phyloP scores from a whole-genome alignment of 2,888 invertebrate species.

The Oscheius sp. region DNA sequence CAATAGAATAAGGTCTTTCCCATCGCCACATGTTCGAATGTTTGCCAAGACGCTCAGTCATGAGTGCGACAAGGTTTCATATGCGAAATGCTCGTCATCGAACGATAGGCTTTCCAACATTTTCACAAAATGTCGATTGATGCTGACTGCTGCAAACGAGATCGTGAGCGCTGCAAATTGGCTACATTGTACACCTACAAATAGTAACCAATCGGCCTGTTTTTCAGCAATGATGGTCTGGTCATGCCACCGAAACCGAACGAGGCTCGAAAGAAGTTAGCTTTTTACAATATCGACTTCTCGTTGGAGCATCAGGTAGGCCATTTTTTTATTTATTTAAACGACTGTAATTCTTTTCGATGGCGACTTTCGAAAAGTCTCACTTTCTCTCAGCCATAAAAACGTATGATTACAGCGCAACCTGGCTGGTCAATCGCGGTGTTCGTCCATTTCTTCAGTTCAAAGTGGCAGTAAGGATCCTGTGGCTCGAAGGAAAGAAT shows the following conservation, averaged over 20 bases:
- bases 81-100: too few relatives aligned
- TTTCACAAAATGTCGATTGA: too few relatives aligned
- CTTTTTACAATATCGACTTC: constrained; percentile 98
- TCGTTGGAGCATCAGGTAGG: constrained; percentile 90
- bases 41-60: too few relatives aligned
- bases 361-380: neutral
- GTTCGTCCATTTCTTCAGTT: constrained; percentile 67
- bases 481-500: constrained; percentile 88
- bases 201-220: neutral
- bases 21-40: too few relatives aligned
- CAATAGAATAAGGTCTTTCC: too few relatives aligned
- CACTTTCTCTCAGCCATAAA: constrained; percentile 11
- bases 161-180: too few relatives aligned
- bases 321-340: constrained; percentile 74
- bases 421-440: constrained; percentile 69
- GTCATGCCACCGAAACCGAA: constrained; percentile 97
- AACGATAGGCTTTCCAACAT: too few relatives aligned
- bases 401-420: constrained; percentile 44
- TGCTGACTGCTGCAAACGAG: too few relatives aligned
- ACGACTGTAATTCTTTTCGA: constrained; percentile 35
- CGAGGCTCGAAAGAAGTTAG: constrained; percentile 78
- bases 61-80: too few relatives aligned
- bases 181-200: too few relatives aligned
- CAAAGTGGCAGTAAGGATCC: constrained; percentile 80
- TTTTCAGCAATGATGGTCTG: constrained; percentile 83